A percentile compares a stretch with the other conserved stretches of the same genome.
These are phyloP conservation scores for Cremastinae sp. DNA, from an alignment of 2,888 invertebrate species.

Conservation along the genomic window DNA sequence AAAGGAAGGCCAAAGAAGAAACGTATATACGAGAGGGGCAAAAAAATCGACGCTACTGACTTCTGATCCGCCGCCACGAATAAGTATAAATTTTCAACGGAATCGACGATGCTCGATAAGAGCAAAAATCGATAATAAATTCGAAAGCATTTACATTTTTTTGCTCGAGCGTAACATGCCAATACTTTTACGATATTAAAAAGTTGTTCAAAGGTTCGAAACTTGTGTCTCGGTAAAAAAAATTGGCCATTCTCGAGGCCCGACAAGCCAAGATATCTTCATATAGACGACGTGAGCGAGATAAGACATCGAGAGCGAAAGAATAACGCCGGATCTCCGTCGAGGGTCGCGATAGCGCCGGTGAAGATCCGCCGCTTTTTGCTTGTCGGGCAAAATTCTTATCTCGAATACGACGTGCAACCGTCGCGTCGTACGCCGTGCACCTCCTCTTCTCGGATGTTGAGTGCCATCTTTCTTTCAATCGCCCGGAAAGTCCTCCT, in stretches of 20 bases:
- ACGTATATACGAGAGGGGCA: not conserved
- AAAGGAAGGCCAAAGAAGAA: slow-evolving; percentile 41
- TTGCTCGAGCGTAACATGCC: not conserved
- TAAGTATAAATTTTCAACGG: slow-evolving; percentile 51
- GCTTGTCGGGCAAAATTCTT: slow-evolving; percentile 72
- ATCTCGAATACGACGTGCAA: slow-evolving; percentile 66
- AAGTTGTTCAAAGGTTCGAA: not conserved
- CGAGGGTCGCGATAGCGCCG: slow-evolving; percentile 44
- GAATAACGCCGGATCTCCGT: slow-evolving; percentile 30
- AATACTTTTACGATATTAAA: slow-evolving; percentile 1
- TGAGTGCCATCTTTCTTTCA: slow-evolving; percentile 26
- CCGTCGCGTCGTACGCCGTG: slow-evolving; percentile 54
- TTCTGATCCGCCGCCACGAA: slow-evolving; percentile 46
- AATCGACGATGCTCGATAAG: slow-evolving; percentile 14
- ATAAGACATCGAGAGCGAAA: slow-evolving; percentile 52
- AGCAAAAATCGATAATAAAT: not conserved
- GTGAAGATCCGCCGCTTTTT: slow-evolving; percentile 66
- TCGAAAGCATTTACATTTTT: not conserved
- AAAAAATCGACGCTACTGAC: slow-evolving; percentile 36
- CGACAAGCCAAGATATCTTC: slow-evolving; percentile 24
- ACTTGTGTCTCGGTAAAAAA: slow-evolving; percentile 40
- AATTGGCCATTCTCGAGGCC: slow-evolving; percentile 54
- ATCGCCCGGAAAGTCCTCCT: slow-evolving; percentile 15
- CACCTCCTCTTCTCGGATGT: slow-evolving; percentile 10
- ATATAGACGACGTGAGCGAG: slow-evolving; percentile 30